Conservation (phyloP, 2,797 vertebrate genomes). For the Crocodylus rhombifer region DNA sequence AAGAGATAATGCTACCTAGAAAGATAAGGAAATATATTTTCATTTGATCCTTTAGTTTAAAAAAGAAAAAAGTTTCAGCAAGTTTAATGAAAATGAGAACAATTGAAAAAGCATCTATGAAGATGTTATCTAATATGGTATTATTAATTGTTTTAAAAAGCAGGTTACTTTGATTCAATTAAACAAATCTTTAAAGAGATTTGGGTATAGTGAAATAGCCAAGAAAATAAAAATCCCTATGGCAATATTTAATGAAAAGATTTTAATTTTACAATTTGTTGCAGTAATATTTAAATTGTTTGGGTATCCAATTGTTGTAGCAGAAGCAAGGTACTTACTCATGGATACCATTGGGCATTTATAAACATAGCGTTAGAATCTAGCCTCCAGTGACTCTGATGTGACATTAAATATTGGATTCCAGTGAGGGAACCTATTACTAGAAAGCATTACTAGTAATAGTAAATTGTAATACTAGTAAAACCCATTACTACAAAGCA, state of each 20-base stretch:
- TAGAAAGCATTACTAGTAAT: no score
- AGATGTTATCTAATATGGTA: background rate
- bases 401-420: background rate
- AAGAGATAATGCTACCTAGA: background rate
- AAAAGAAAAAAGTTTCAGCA: background rate
- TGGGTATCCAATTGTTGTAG: background rate
- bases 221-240: background rate
- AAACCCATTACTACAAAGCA: background rate
- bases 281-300: background rate
- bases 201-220: background rate
- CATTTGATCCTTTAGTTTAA: no score
- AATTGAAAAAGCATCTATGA: background rate
- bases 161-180: background rate
- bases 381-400: background rate
- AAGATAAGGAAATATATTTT: background rate
- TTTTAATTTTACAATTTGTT: background rate
- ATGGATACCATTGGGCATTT: background rate
- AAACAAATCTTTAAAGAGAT: background rate
- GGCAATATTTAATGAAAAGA: background rate
- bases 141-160: background rate
- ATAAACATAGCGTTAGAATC: background rate
- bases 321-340: background rate
- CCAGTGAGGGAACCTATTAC: background rate
- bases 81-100: background rate
- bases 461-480: no score